Percentiles rank a stretch among this genome's conserved stretches.
phyloP scores from a whole-genome alignment of 2,797 vertebrate species.

The Lutjanus argentimaculatus region DNA sequence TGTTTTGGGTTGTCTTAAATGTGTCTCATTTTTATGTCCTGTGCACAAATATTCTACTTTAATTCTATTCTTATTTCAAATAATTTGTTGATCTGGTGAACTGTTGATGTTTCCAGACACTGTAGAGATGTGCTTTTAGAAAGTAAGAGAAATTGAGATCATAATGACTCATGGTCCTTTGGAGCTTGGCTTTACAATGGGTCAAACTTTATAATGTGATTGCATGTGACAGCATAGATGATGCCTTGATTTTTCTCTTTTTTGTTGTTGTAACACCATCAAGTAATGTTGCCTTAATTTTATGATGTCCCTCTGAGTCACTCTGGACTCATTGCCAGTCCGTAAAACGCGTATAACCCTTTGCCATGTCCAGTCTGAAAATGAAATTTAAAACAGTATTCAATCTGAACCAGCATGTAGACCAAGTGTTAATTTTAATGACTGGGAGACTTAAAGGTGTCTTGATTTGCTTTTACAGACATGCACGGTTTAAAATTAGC shows the following conservation, averaged over 20 bases:
- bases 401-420: not conserved
- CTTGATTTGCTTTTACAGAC: not conserved
- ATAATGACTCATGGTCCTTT: constrained; percentile 27
- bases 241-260: not conserved
- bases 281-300: constrained; percentile 5
- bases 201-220: constrained; percentile 17
- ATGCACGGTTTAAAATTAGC: too few species aligned
- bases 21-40: not conserved
- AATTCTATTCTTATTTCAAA: not conserved
- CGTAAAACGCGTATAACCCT: constrained; percentile 1
- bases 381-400: not conserved
- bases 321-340: constrained; percentile 8
- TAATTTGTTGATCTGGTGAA: constrained; percentile 19
- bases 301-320: not conserved
- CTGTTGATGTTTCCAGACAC: constrained; percentile 8
- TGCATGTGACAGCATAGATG: not conserved
- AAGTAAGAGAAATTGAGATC: constrained; percentile 24
- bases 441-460: constrained; percentile 3
- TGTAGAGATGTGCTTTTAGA: constrained; percentile 8
- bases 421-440: not conserved
- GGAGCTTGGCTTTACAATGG: constrained; percentile 5
- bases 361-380: not conserved
- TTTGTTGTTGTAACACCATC: not conserved
- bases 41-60: not conserved
- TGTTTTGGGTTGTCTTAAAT: not conserved